A percentile compares a stretch with the other conserved stretches of the same genome.
Conservation (phyloP, 1,140 invertebrate species). For the Penaeus japonicus region DNA sequence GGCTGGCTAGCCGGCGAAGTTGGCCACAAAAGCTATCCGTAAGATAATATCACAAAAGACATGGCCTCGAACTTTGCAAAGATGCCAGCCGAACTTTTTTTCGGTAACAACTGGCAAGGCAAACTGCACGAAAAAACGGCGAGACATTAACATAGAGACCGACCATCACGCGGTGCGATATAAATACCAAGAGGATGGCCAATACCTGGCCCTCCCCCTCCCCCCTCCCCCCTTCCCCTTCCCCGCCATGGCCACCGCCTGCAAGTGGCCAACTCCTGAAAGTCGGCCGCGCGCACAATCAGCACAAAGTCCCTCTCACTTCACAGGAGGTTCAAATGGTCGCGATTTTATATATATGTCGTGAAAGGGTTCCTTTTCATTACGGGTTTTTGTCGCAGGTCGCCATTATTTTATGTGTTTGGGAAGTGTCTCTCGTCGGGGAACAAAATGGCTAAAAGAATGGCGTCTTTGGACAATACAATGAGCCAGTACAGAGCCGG, state of each 20-base stretch:
- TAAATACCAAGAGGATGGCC: not conserved
- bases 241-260: too few relatives aligned
- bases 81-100: too few relatives aligned
- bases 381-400: conserved; percentile 10
- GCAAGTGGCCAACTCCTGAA: too few relatives aligned
- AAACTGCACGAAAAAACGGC: too few relatives aligned
- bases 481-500: not conserved
- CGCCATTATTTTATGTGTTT: conserved; percentile 36
- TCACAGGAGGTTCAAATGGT: not conserved
- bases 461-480: conserved; percentile 1
- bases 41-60: too few relatives aligned
- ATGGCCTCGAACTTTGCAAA: too few relatives aligned
- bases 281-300: too few relatives aligned
- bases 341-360: conserved; percentile 35
- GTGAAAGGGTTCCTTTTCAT: conserved; percentile 24
- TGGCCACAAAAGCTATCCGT: too few relatives aligned
- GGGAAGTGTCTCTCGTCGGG: not conserved
- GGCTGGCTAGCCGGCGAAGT: too few relatives aligned
- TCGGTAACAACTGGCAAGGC: too few relatives aligned
- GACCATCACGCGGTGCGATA: not conserved
- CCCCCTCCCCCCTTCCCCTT: too few relatives aligned
- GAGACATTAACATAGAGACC: too few relatives aligned
- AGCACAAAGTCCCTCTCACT: not conserved
- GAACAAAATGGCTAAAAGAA: not conserved
- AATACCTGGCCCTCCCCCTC: not conserved